phyloP scores from a whole-genome alignment of 2,797 vertebrate species.

The Anguilla marmorata region DNA sequence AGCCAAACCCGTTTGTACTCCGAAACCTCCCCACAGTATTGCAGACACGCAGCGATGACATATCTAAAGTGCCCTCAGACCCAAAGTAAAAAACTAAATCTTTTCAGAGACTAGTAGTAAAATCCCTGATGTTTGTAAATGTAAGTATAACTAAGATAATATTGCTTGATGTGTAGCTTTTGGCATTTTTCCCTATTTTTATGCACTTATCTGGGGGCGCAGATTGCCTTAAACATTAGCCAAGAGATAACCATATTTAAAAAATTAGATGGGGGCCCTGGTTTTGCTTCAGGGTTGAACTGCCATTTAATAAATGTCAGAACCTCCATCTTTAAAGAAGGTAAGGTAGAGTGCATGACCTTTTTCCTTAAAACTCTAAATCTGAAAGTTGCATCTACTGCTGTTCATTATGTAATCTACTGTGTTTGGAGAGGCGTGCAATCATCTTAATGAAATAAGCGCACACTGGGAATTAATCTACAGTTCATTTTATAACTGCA shows the following conservation, averaged over 20 bases:
- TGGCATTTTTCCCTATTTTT: not conserved
- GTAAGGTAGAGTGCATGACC: not conserved
- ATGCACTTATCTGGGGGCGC: not conserved
- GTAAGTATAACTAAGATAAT: not conserved
- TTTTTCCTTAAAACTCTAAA: not conserved
- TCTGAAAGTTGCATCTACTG: not conserved
- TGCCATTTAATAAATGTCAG: constrained; percentile 34
- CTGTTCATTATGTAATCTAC: not conserved
- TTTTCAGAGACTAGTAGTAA: not conserved
- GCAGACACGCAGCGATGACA: not conserved
- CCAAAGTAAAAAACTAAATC: not conserved
- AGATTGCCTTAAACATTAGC: not conserved
- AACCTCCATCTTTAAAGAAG: not conserved
- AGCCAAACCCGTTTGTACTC: not conserved
- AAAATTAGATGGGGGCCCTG: not conserved
- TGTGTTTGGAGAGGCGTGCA: not conserved
- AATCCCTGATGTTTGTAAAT: not conserved
- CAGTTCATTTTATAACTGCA: not conserved
- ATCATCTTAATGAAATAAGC: not conserved
- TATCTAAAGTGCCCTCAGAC: not conserved
- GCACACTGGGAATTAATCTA: not conserved
- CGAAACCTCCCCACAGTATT: not conserved
- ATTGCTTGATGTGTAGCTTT: not conserved
- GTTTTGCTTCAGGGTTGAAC: constrained; percentile 14
- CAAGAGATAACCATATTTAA: not conserved